Evolutionary conservation across 1,140 invertebrate genomes (phyloP).

Genomic region (Meloidogyne floridensis): DNA sequence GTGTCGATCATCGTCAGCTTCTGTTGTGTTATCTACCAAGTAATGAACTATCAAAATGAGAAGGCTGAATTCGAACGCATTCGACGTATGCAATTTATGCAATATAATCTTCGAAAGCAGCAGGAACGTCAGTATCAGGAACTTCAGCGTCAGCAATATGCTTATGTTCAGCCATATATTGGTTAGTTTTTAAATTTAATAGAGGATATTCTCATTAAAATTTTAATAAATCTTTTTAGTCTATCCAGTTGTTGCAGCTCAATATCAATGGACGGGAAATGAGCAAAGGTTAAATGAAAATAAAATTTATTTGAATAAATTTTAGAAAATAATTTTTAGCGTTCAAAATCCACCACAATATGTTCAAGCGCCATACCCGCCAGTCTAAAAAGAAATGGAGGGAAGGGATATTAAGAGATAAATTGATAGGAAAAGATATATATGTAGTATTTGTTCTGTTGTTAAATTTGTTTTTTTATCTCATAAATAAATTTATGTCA

Average conservation of each 20-base stretch:
- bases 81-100: neutral
- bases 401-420: too few species aligned
- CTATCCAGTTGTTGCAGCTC: neutral
- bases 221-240: neutral
- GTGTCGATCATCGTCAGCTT: neutral
- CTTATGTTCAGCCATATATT: neutral
- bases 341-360: too few species aligned
- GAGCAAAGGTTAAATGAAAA: neutral
- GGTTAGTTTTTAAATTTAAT: neutral
- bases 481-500: too few species aligned
- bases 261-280: neutral
- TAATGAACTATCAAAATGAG: slow-evolving; percentile 9
- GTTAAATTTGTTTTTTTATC: too few species aligned
- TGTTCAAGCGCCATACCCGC: too few species aligned
- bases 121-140: neutral
- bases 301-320: neutral
- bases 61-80: neutral
- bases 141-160: neutral
- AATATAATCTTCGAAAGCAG: neutral
- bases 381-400: too few species aligned
- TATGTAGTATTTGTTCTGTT: too few species aligned
- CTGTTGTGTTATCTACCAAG: slow-evolving; percentile 6
- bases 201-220: neutral
- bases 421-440: too few species aligned
- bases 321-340: neutral